Base-by-base conservation (phyloP, 2,888 invertebrate genomes). In the Agrenia bidenticulata region DNA sequence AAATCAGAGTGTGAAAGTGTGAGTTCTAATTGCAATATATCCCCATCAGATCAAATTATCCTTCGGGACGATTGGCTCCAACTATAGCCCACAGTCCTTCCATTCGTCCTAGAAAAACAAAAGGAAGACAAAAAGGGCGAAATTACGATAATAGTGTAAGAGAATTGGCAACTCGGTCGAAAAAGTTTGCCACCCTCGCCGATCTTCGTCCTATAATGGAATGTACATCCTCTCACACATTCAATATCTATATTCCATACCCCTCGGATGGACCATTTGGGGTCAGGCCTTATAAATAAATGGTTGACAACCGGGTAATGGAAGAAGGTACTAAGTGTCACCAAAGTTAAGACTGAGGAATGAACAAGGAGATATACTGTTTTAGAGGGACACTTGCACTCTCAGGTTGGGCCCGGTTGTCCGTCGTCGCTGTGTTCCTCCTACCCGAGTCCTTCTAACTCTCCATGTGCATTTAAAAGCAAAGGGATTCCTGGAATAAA, bases 261-360 rank as follows among this genome's bases (percentile, higher is more conserved):
- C 56, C 17, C 53, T 49, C 58, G 56, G 67, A 62, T 42, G 57
- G 51, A 32, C 70, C 64, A 65, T 70, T 70, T 62, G 65, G 65
- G 70, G 70, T 70, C 64, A 63, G 61, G 55, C 61, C 67, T 61
- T 61, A 70, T 70, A 70, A 70, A 70, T 70, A 67, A 70, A 60
- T 61, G 63, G 63, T 56, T 70, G 70, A 66, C 67, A 60, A 61
- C 55, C 63, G 53, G 64, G 59, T 66, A 70, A 67, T 67, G 67
- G 70, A 70, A 63, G 66, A 63, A 61, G 66, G 63, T 70, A 62
- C 62, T 69, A 64, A 70, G 66, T 67, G 64, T 64, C 66, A 64
- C 56, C 62, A 66, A 66, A 66, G 66, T 66, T 66, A 66, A 66
- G 56, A 50, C 62, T 58, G 63, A 61, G 62, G 62, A 66, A 66